Base-by-base conservation (phyloP, 2,888 invertebrate species). In the Odontothrips loti region DNA sequence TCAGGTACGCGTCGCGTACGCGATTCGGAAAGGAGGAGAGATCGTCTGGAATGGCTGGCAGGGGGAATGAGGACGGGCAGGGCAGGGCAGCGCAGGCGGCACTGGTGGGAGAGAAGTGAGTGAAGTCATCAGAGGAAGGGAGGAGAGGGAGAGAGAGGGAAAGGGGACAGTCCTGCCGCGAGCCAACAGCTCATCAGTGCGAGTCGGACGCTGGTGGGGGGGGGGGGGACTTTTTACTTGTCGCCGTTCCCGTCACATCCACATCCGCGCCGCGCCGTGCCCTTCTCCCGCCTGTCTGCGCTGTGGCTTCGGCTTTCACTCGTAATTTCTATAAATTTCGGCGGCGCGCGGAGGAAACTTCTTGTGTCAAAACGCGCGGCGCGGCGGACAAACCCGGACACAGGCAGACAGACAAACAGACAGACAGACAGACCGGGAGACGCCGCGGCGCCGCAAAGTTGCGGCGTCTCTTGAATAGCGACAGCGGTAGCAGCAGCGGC, bases 131-230 rank as follows among this genome's bases (percentile, higher is more conserved):
- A n/a, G n/a, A 47, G 29, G 15, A 17, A 47, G 47, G 51, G 58
- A 43, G 58, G 78, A 68, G 75, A 75, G 78, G 48, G 78, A n/a
- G 79, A 43, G 80, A 80, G 58, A 79, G 81, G 27, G 75, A 79
- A 63, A 43, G 80, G 48, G 68, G 75, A 43, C 78, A 68, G n/a
- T 43, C 47, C 29, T 51, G 47, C 27, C 48, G 51, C n/a, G 63
- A 48, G 29, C 17, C 23, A 29, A 75, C 43, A 34, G 51, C 27
- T 79, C 34, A 29, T 15, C 15, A 47, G 27, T 3, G 29, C 20
- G 6, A 27, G 20, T 29, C 20, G 8, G 79, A 9, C 8, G 29
- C 3, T n/a, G 29, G 20, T n/a, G n/a, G 8, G 20, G 34, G 34
- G 34, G 6, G 34, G 34, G 34, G 6, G 3, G 6, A 43, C 34